Percentiles rank a stretch among this genome's conserved stretches.
Conservation (phyloP, 2,113 vertebrate species). For the Herpailurus yagouaroundi region DNA sequence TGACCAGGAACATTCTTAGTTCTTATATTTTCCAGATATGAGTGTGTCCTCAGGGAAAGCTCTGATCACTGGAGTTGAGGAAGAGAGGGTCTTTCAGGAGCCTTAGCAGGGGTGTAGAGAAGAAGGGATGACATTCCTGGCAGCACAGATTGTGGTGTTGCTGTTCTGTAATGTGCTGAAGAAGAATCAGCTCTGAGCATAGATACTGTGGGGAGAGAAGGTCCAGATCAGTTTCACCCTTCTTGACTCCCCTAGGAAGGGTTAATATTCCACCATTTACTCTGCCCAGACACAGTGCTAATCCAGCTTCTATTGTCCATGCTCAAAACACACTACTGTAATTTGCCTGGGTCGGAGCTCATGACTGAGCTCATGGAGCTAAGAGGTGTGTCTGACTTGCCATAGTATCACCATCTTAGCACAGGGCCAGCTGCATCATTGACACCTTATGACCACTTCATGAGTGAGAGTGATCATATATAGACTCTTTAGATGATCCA, state of each 20-base stretch:
- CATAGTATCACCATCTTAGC: fast-evolving
- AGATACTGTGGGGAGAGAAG: neutral
- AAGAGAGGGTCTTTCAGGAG: neutral
- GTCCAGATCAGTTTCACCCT: neutral
- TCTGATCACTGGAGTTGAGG: neutral
- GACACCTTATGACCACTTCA: neutral
- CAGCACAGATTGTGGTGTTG: neutral
- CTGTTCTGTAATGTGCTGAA: neutral
- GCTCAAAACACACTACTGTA: neutral
- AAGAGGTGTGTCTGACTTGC: neutral
- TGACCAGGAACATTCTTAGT: neutral
- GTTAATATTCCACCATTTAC: too few species aligned
- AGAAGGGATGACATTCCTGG: neutral
- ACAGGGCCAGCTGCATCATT: neutral
- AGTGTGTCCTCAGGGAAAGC: neutral
- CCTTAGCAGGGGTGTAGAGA: neutral
- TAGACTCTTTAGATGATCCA: neutral
- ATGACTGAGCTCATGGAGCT: neutral
- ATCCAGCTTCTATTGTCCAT: fast-evolving
- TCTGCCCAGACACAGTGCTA: neutral
- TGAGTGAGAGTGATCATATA: neutral
- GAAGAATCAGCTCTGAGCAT: neutral
- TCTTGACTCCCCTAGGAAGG: neutral
- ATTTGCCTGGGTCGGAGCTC: neutral
- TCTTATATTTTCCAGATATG: neutral